Evolutionary conservation across 1,140 invertebrate genomes (phyloP).

Genomic region (Drosophila sp.): DNA sequence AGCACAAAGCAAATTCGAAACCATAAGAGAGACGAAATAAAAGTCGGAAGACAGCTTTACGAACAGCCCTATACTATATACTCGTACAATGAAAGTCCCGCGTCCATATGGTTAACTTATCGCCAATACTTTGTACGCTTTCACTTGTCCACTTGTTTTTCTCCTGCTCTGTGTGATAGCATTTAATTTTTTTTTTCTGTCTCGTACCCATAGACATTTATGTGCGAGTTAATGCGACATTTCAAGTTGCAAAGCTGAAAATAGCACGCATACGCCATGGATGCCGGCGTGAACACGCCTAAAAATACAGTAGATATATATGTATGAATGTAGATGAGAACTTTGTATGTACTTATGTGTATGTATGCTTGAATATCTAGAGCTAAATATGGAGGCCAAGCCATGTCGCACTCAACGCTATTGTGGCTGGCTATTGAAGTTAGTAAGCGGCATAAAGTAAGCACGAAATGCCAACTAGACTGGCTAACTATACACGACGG

Average conservation of each 20-base stretch:
- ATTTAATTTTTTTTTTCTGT: too few relatives aligned
- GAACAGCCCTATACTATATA: conserved; percentile 6
- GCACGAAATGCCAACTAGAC: conserved; percentile 82
- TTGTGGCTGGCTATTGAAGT: conserved; percentile 52
- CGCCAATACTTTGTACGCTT: neutral
- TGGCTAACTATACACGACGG: conserved; percentile 54
- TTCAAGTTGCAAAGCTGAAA: conserved; percentile 65
- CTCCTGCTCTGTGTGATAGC: neutral
- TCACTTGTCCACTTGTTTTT: neutral
- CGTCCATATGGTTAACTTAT: conserved; percentile 1
- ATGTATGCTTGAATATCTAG: conserved; percentile 13
- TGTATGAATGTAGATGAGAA: conserved; percentile 3
- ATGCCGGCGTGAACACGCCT: conserved; percentile 55
- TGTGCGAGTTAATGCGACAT: conserved; percentile 61
- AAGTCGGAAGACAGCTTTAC: conserved; percentile 29
- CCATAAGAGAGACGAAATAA: conserved; percentile 26
- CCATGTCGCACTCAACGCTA: conserved; percentile 15
- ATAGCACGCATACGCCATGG: conserved; percentile 81
- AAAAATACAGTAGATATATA: conserved; percentile 48
- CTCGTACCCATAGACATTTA: conserved; percentile 47
- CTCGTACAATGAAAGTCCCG: neutral
- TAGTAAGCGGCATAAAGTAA: conserved; percentile 81
- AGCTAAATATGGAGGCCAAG: conserved; percentile 49
- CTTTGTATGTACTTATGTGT: conserved; percentile 10
- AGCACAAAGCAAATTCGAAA: conserved; percentile 25